Evolutionary conservation across 2,888 invertebrate genomes (phyloP), one percentile per base, ranked within the genome.

Genomic region (Tachystola acroxantha): DNA sequence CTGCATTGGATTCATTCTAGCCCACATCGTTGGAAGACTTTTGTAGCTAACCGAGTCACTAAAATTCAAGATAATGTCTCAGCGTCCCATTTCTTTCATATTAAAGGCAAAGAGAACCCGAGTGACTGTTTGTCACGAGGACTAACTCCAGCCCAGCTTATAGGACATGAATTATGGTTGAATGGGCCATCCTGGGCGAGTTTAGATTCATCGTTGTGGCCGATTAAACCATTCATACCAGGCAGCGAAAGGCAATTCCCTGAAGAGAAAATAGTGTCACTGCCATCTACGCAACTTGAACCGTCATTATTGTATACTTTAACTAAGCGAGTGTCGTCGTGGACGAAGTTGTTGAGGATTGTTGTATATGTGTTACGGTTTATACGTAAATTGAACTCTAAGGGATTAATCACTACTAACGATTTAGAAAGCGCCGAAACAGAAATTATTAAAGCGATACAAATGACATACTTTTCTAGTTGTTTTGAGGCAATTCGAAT

Each of bases 1-100:
- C 28, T 50, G 1, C 20, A n/a, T 9, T 44, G 51, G 48, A 42
- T 47, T 4, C 19, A 40, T 10, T 32, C 45, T 4, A 20, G 32
- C 0, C 45, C 50, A 0, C 37, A 40, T 20, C 22, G 42, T 0
- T 46, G 39, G 42, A 14, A 40, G 1, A 39, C 39, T 0, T 50
- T 43, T 27, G 48, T 51, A 1, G 40, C 40, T 3, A 47, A 46
- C 27, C 26, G 46, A 1, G 32, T 50, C 2, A 14, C 22, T 6
- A 30, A 40, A 10, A 14, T 40, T 2, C 10, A 22, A 1, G 34
- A 43, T 2, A 32, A 37, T n/a, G 1, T 45, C 4, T 12, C 33
- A 1, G 19, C 42, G 0, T 6, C 7, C 0, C 1, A 14, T 7
- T 42, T 45, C 19, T 34, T 34, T 27, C 45, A 45, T 26, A 19